A percentile compares a stretch with the other conserved stretches of the same genome.
Conservation (phyloP, 2,888 invertebrate genomes). For the Agriopis marginaria region DNA sequence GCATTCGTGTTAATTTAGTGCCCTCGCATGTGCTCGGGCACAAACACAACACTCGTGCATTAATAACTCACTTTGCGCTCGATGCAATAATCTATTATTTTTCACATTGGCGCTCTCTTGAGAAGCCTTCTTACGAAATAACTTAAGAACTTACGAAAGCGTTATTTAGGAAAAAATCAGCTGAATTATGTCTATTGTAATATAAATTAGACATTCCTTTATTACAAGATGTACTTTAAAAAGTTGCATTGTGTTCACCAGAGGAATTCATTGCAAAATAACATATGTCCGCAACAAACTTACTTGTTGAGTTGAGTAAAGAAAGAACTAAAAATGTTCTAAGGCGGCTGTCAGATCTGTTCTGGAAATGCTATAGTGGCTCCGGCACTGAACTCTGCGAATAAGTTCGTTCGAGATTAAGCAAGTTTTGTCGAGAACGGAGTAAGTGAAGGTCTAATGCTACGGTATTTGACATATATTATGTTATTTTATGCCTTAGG, state of each 20-base stretch:
- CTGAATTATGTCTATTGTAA: constrained; percentile 3
- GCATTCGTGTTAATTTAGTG: too few species aligned
- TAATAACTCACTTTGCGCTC: too few species aligned
- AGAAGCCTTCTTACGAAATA: too few species aligned
- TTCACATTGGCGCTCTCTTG: too few species aligned
- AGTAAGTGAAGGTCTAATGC: neutral
- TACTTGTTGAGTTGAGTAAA: neutral
- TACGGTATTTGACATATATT: neutral
- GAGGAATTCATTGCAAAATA: constrained; percentile 5
- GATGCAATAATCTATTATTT: too few species aligned
- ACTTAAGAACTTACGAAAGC: neutral
- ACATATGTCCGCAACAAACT: neutral
- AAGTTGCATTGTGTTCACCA: constrained; percentile 8
- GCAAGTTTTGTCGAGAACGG: neutral
- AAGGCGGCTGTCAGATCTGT: neutral
- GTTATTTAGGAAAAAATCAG: constrained; percentile 4
- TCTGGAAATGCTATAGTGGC: neutral
- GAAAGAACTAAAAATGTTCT: neutral
- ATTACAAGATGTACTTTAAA: neutral
- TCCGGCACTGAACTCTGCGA: neutral
- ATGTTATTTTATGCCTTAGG: neutral
- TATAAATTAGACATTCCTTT: neutral
- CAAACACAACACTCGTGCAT: too few species aligned
- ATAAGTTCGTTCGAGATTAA: neutral
- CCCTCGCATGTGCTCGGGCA: too few species aligned